Evolutionary conservation across 2,888 invertebrate genomes (phyloP), one percentile per base, ranked within the genome.

Genomic region (Tiliacea aurago): DNA sequence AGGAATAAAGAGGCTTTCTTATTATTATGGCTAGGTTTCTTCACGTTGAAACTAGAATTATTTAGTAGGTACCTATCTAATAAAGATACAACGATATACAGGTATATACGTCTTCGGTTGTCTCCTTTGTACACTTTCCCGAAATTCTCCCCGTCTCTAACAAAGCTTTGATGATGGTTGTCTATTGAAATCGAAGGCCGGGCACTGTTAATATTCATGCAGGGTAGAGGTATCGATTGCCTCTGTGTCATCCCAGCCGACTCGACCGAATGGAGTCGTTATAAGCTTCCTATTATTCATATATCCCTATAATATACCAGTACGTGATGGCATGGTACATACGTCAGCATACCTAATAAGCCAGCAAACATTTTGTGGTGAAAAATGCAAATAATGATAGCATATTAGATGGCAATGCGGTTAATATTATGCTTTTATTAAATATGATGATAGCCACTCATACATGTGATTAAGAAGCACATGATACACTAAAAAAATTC

Each of bases 261-360:
- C 41, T 55, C 55, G 49, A 47, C 23, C 10, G 7, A 63, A 64
- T 59, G 33, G 28, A 41, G n/a, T 64, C 66, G 18, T 64, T 59
- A n/a, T n/a, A n/a, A 70, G 51, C 20, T 59, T 53, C 28, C 43
- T 47, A 64, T 76, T 70, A 59, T 70, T 47, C 71, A 18, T 4
- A 58, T n/a, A 71, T 9, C 33, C 20, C 3, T n/a, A 41, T 58
- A 56, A 28, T n/a, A n/a, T n/a, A 28, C 28, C 4, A 23, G 15
- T 71, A 80, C 71, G 80, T 68, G 78, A 56, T 51, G 47, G 33
- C 18, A 71, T 68, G 63, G 0, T 20, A 13, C 15, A 68, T 41
- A 65, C 18, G n/a, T 20, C 11, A 11, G 11, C 11, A 41, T 69
- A 69, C 9, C 41, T 70, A 79, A 69, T 70, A 76, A 79, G 18